Evolutionary conservation across 2,888 invertebrate species (phyloP).

Genomic region (Anoplius nigerrimus): DNA sequence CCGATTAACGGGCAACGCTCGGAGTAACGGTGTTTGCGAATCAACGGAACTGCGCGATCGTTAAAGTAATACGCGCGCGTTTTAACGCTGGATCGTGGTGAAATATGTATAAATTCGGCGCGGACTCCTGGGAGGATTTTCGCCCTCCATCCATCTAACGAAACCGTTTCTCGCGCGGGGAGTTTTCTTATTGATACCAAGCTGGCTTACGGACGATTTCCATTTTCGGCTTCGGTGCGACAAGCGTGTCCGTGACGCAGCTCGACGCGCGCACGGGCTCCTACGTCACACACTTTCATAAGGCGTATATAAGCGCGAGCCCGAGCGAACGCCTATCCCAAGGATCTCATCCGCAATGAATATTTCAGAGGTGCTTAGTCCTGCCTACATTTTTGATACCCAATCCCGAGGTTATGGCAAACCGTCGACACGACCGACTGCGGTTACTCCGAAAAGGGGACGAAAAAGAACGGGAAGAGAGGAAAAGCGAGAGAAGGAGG

Average conservation of each 20-base stretch:
- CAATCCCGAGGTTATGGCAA: slow-evolving; percentile 63
- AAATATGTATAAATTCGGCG: too few relatives aligned
- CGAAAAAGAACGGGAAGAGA: not conserved
- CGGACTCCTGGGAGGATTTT: too few relatives aligned
- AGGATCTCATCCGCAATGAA: slow-evolving; percentile 58
- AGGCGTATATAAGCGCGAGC: not conserved
- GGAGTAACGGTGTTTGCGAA: too few relatives aligned
- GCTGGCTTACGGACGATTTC: slow-evolving; percentile 12
- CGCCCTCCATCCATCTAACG: not conserved
- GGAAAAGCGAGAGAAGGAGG: too few relatives aligned
- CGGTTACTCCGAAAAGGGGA: not conserved
- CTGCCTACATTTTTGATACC: slow-evolving; percentile 67
- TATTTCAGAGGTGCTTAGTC: slow-evolving; percentile 66
- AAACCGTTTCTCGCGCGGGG: slow-evolving; percentile 1
- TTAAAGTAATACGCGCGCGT: too few relatives aligned
- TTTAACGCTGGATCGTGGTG: too few relatives aligned
- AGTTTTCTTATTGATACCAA: slow-evolving; percentile 20
- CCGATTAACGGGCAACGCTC: too few relatives aligned
- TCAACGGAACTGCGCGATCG: too few relatives aligned
- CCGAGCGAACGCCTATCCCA: not conserved
- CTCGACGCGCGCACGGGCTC: not conserved
- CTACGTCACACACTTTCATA: not conserved
- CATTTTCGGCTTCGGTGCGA: slow-evolving; percentile 7
- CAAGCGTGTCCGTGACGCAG: slow-evolving; percentile 2
- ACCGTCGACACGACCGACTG: slow-evolving; percentile 14